Base-by-base conservation (phyloP, 2,797 vertebrate species). In the Lophotriccus pileatus region DNA sequence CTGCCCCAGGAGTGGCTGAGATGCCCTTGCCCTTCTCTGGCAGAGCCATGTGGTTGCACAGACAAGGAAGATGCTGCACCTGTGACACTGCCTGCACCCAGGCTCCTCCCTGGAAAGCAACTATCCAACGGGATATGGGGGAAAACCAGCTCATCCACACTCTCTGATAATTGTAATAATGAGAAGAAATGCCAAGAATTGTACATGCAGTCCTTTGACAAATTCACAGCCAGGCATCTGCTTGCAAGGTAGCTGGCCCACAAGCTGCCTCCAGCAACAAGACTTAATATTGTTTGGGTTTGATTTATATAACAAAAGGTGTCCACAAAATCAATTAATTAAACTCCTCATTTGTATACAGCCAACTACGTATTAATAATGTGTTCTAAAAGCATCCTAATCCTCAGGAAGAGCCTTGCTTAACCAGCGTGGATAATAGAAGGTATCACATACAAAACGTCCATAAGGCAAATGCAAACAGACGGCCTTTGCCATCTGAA, bases 21-120 rank as follows among this genome's bases (percentile, higher is more conserved):
- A 70, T 44, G 78, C 20, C 21, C 47, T 60, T 62, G 80, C 46
- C 63, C 55, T 68, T 32, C 59, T 73, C 27, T 62, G 50, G 32
- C 3, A 0, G 30, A 69, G 50, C 58, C 93, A 49, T 0, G 30
- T 3, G 9, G 39, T 0, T 56, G 43, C 59, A 39, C 0, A 3
- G 77, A 66, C 73, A 88, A 43, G 66, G 50, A 85, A 83, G 83
- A 87, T 59, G 63, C 66, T 73, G 72, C 59, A 62, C 52, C 52
- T 64, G 14, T 5, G 0, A 60, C 67, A 52, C 50, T 0, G 8
- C 59, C 84, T 39, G 74, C 1, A 6, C 39, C 47, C 77, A 22
- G 36, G 28, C 53, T 91, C 84, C 92, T 92, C 89, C 87, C 73
- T 81, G 1, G 0, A 72, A 86, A 91, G 62, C 49, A 87, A 25